phyloP scores from a whole-genome alignment of 2,888 invertebrate genomes.

The Alsophila aescularia region DNA sequence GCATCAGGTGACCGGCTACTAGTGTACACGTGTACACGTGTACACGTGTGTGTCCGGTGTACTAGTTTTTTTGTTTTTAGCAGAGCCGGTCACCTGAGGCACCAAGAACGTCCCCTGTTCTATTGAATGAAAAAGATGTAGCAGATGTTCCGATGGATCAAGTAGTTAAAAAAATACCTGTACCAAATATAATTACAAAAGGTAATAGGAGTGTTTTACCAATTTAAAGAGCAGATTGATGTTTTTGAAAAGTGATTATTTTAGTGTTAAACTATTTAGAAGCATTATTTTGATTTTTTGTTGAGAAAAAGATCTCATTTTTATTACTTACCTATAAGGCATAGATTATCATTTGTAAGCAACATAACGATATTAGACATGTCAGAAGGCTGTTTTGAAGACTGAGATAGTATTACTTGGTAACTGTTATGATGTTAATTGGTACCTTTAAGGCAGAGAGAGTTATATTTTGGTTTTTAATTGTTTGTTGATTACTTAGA shows the following conservation, averaged over 20 bases:
- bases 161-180: conserved; percentile 15
- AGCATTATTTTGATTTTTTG: not conserved
- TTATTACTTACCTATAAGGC: not conserved
- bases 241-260: conserved; percentile 19
- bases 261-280: conserved; percentile 1
- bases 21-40: no score
- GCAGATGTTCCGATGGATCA: conserved; percentile 37
- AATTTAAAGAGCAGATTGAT: conserved; percentile 26
- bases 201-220: conserved; percentile 31
- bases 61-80: no score
- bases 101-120: no score
- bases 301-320: conserved; percentile 2
- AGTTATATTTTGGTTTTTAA: no score
- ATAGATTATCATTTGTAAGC: not conserved
- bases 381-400: conserved; percentile 2
- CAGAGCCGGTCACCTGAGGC: no score
- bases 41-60: no score
- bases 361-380: not conserved
- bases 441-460: no score
- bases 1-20: conserved; percentile 37
- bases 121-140: conserved; percentile 36
- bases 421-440: not conserved
- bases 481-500: not conserved
- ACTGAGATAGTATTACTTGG: not conserved
- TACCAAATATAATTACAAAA: conserved; percentile 32